Evolutionary conservation across 2,113 vertebrate species (phyloP).

Genomic region (Urocynchramus pylzowi): DNA sequence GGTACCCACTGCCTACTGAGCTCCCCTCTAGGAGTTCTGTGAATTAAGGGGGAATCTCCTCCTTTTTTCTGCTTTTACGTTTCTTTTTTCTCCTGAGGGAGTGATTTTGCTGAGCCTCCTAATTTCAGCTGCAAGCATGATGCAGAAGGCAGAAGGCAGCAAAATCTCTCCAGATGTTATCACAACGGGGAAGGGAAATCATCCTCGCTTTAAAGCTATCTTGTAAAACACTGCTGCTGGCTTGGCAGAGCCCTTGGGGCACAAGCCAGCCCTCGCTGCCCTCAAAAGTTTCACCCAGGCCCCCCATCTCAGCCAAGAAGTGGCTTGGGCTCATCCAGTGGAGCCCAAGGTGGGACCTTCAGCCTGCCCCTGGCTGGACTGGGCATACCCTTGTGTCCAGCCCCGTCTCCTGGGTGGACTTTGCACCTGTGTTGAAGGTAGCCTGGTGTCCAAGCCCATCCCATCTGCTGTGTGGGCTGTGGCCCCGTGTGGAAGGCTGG

Average conservation of each 20-base stretch:
- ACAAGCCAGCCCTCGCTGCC: neutral
- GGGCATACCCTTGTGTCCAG: neutral
- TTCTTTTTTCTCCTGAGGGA: neutral
- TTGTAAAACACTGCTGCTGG: neutral
- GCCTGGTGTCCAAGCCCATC: neutral
- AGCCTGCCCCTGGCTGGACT: neutral
- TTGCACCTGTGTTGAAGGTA: neutral
- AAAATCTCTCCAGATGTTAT: constrained; percentile 61
- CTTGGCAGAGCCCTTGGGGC: neutral
- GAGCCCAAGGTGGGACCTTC: neutral
- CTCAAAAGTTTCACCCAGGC: neutral
- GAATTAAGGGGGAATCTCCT: neutral
- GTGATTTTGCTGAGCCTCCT: constrained; percentile 8
- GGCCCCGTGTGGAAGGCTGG: neutral
- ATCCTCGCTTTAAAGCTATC: neutral
- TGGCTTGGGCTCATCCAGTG: too few relatives aligned
- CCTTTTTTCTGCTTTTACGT: neutral
- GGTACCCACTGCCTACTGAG: neutral
- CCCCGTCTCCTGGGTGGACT: neutral
- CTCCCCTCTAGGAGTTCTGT: neutral
- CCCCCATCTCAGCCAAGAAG: neutral
- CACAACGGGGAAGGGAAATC: neutral
- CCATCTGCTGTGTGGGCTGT: neutral
- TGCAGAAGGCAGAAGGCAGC: constrained; percentile 47
- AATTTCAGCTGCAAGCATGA: constrained; percentile 34